Percentiles rank a stretch among this genome's conserved stretches.
These are phyloP conservation scores for Zaprionus kolodkinae DNA, from an alignment of 1,140 invertebrate species.

Conservation along the genomic window DNA sequence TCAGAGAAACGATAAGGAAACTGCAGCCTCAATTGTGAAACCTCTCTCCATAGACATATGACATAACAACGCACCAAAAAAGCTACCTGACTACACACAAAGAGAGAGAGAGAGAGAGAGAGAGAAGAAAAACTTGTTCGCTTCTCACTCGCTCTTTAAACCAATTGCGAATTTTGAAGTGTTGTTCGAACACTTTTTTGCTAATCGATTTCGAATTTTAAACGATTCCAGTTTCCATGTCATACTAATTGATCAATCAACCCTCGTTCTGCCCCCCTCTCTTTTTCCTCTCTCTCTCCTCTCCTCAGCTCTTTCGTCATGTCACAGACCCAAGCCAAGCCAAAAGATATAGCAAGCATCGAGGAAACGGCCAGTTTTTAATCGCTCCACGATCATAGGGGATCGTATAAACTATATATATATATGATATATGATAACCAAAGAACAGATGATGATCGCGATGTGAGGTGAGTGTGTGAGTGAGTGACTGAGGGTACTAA, in stretches of 20 bases:
- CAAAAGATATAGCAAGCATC: not conserved
- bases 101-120: too few species aligned
- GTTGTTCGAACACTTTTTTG: slow-evolving; percentile 14
- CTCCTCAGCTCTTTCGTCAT: not conserved
- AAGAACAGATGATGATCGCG: not conserved
- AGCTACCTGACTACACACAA: not conserved
- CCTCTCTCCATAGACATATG: not conserved
- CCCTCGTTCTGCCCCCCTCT: slow-evolving; percentile 3
- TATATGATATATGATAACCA: not conserved
- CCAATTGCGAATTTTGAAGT: slow-evolving; percentile 10
- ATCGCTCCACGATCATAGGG: slow-evolving; percentile 2
- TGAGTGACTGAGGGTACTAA: not conserved
- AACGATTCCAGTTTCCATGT: slow-evolving; percentile 45
- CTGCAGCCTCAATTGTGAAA: not conserved
- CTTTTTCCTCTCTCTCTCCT: too few species aligned
- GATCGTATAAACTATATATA: not conserved
- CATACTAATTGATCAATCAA: slow-evolving; percentile 64
- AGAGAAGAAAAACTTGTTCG: not conserved
- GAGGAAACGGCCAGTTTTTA: slow-evolving; percentile 19
- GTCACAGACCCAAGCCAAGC: slow-evolving; percentile 22
- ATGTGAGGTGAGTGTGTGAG: not conserved
- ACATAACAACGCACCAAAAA: slow-evolving; percentile 10
- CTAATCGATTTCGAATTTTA: slow-evolving; percentile 26
- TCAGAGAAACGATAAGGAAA: slow-evolving; percentile 1
- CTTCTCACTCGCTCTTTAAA: not conserved